These are phyloP conservation scores for Danio aesculapii DNA, from an alignment of 2,797 vertebrate species.

Conservation along the genomic window DNA sequence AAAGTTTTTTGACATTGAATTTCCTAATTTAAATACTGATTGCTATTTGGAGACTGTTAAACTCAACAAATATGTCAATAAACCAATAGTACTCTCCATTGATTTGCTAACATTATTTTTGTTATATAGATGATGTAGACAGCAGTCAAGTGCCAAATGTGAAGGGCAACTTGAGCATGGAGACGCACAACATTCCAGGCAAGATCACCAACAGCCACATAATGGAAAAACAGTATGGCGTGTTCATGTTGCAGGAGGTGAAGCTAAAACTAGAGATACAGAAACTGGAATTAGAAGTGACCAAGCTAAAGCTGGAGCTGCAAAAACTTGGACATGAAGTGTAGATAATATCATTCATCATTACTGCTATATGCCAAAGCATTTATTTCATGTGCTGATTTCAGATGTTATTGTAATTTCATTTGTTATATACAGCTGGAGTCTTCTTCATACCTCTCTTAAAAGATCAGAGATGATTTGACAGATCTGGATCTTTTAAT, in stretches of 20 bases:
- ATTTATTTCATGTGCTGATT: neutral
- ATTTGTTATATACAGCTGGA: too few relatives aligned
- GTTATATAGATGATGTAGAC: conserved; percentile 1
- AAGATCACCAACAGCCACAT: neutral
- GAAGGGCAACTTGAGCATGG: neutral
- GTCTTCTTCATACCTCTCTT: too few relatives aligned
- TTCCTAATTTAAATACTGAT: neutral
- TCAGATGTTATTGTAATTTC: neutral
- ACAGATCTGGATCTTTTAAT: too few relatives aligned
- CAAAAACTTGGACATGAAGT: neutral
- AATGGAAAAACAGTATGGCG: conserved; percentile 5
- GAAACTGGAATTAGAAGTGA: conserved; percentile 27
- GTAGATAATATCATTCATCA: neutral
- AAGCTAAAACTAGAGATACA: conserved; percentile 31
- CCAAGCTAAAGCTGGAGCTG: conserved; percentile 5
- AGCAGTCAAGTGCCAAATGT: neutral
- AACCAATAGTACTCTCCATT: neutral
- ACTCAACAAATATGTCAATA: neutral
- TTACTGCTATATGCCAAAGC: neutral
- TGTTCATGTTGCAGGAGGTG: conserved; percentile 6
- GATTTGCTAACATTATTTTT: neutral
- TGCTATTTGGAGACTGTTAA: neutral
- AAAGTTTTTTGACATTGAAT: too few relatives aligned
- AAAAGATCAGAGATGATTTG: too few relatives aligned
- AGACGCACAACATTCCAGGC: neutral